Conservation (phyloP, 2,888 invertebrate species). For the Mesorhabditis belari region DNA sequence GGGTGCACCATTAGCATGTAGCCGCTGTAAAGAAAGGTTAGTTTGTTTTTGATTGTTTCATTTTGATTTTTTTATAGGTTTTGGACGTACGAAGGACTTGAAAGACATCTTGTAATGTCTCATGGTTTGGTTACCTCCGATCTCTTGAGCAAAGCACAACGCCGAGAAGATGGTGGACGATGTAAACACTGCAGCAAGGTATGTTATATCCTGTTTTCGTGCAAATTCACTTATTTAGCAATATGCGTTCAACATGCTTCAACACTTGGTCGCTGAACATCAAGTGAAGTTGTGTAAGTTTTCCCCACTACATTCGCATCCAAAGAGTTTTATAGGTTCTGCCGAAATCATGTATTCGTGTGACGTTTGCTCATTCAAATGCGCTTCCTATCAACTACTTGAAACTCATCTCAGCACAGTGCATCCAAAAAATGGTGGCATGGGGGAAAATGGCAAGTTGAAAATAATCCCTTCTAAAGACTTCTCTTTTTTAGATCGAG, state of each 20-base stretch:
- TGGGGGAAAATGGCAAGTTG: conserved; percentile 12
- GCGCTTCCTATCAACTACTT: conserved; percentile 40
- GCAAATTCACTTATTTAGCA: conserved; percentile 21
- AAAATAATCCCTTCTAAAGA: too few species aligned
- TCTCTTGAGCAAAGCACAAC: conserved; percentile 90
- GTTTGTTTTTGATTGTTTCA: not conserved
- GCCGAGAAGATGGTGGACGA: conserved; percentile 83
- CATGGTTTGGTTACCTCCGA: conserved; percentile 90
- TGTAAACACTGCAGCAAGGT: conserved; percentile 92
- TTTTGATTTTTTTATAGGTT: conserved; percentile 58
- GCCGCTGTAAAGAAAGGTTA: conserved; percentile 41
- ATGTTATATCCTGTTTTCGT: conserved; percentile 14
- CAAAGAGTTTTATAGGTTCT: too few species aligned
- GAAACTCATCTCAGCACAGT: conserved; percentile 40
- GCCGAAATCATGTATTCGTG: conserved; percentile 51
- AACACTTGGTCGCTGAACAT: conserved; percentile 51
- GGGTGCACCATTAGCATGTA: conserved; percentile 49
- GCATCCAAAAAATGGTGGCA: conserved; percentile 50
- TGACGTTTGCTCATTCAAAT: conserved; percentile 41
- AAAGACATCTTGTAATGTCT: conserved; percentile 84
- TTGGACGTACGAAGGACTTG: conserved; percentile 92
- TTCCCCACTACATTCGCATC: too few species aligned
- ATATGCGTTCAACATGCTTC: conserved; percentile 53
- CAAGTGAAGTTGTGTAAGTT: conserved; percentile 44
- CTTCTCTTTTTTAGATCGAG: too few species aligned